Conservation (phyloP, 2,888 invertebrate genomes). For the Ametastegia equiseti region DNA sequence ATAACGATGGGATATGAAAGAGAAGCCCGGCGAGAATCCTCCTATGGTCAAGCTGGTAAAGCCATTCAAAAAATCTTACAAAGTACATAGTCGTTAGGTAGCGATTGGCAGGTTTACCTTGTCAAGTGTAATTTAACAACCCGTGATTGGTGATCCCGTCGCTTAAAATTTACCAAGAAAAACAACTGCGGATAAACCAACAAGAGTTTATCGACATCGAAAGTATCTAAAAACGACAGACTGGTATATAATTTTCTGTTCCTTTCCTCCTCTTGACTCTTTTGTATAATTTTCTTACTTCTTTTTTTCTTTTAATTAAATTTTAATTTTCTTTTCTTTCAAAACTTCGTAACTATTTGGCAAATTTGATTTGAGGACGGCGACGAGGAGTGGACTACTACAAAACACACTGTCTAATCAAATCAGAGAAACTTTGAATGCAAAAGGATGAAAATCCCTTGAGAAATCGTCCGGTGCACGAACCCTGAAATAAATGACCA, state of each 20-base stretch:
- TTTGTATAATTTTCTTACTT: too few species aligned
- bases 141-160: background rate
- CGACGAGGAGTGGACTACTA: too few species aligned
- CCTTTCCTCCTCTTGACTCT: too few species aligned
- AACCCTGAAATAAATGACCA: background rate
- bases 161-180: background rate
- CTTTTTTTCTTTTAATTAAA: too few species aligned
- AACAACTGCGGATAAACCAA: background rate
- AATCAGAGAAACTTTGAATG: background rate
- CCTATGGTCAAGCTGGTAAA: background rate
- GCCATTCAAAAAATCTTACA: background rate
- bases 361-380: too few species aligned
- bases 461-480: background rate
- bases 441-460: background rate
- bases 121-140: conserved; percentile 26
- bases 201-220: too few species aligned
- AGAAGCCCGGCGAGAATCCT: background rate
- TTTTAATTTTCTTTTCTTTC: too few species aligned
- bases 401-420: background rate
- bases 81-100: conserved; percentile 1
- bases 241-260: too few species aligned
- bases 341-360: too few species aligned
- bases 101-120: conserved; percentile 25
- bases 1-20: conserved; percentile 33
- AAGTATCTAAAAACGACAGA: too few species aligned